phyloP scores from a whole-genome alignment of 2,888 invertebrate genomes.

The Drosophila emarginata region DNA sequence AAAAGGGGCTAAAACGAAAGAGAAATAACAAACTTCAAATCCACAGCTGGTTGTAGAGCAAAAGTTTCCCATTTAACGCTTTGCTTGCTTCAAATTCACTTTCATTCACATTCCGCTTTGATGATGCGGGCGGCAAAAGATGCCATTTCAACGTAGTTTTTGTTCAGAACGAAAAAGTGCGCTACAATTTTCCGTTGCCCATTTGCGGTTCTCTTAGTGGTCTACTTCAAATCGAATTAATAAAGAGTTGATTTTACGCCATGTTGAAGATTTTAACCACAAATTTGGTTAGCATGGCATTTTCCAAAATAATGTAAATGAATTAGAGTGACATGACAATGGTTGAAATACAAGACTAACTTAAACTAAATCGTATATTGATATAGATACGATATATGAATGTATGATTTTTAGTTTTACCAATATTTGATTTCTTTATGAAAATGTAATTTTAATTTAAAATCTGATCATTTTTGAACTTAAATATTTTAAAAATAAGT shows the following conservation, averaged over 20 bases:
- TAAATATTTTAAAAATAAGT: too few species aligned
- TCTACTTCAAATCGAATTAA: constrained; percentile 11
- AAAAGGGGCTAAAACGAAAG: not conserved
- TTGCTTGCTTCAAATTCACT: constrained; percentile 60
- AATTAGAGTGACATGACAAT: too few species aligned
- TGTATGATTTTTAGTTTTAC: too few species aligned
- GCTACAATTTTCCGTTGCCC: constrained; percentile 9
- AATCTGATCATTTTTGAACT: too few species aligned
- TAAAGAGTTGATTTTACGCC: not conserved
- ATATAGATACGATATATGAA: too few species aligned
- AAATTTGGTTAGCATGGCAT: not conserved
- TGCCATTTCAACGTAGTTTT: not conserved
- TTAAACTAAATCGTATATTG: not conserved
- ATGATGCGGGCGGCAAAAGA: constrained; percentile 29
- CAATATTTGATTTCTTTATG: too few species aligned
- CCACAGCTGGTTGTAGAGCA: constrained; percentile 20
- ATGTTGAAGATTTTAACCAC: not conserved
- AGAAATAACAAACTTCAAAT: constrained; percentile 36
- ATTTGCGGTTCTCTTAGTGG: constrained; percentile 5
- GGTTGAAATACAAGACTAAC: not conserved
- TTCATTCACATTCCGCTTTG: constrained; percentile 53
- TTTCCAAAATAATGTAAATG: not conserved
- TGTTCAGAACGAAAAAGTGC: constrained; percentile 19
- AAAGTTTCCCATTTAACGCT: constrained; percentile 62
- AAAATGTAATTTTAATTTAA: too few species aligned